A percentile compares a stretch with the other conserved stretches of the same genome.
Conservation (phyloP, 1,140 invertebrate species). For the Streblospio benedicti region DNA sequence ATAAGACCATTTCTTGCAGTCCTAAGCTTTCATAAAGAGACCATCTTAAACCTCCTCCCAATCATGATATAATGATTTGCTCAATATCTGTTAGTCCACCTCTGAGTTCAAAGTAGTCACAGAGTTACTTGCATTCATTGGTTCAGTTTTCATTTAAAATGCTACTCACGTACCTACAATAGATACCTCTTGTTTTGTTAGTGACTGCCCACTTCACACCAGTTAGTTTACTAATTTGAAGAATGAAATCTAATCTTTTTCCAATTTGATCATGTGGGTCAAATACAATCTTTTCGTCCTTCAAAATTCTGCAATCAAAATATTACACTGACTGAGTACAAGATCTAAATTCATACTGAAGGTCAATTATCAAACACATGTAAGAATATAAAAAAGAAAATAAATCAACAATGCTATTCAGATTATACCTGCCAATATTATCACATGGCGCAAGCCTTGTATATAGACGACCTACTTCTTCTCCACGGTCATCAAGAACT, state of each 20-base stretch:
- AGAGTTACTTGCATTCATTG: no score
- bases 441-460: background rate
- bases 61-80: no score
- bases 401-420: no score
- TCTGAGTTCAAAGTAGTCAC: no score
- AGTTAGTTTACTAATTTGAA: background rate
- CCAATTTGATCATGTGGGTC: background rate
- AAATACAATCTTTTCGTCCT: conserved; percentile 1
- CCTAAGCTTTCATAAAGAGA: no score
- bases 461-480: background rate
- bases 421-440: conserved; percentile 1
- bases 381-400: no score
- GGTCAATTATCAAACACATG: no score
- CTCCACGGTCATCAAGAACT: background rate
- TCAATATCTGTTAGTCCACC: no score
- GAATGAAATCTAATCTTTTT: background rate
- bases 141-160: background rate
- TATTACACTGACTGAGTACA: no score
- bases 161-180: conserved; percentile 1
- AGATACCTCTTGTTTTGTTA: background rate
- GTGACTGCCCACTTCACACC: background rate
- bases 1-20: no score
- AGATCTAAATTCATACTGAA: no score
- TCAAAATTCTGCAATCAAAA: background rate
- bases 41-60: no score